Base-by-base conservation (phyloP, 1,140 invertebrate species). In the Sycophila sp. region DNA sequence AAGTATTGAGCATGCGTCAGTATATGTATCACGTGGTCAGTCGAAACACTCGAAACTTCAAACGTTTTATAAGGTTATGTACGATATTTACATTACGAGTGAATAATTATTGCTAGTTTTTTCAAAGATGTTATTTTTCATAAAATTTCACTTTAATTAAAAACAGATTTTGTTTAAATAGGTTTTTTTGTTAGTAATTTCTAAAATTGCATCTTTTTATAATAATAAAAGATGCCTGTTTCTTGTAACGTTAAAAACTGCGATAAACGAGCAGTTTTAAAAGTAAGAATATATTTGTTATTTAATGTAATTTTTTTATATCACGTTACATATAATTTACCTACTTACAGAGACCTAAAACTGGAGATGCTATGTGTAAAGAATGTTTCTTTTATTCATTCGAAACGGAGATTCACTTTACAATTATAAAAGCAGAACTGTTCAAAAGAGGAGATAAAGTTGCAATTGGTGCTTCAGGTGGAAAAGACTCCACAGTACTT, bases 401-500 rank as follows among this genome's bases (percentile, higher is more conserved):
- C 87, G 98, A 99, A 87, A 91, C 92, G 69, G 98, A 99, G 89
- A 92, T 99, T 75, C 98, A 99, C 86, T 90, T 94, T 79, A 99
- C 98, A 0, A 98, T 99, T 69, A 88, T 87, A 7, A 89, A 91
- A 79, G 92, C 90, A n/a, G 89, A 93, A 74, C 87, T 99, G 47
- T 99, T 99, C 80, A 91, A 91, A 69, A 87, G 85, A 67, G 96
- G 96, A 10, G 91, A 97, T 77, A 94, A 92, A 70, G 95, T 99
- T 22, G 98, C 97, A 5, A 92, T 99, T 53, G 98, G 95, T 38
- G 98, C 98, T 26, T 98, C 97, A 70, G 98, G 98, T 63, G 98
- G 98, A 55, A 99, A 99, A 89, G 98, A 99, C 85, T 99, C 98
- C 0, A 99, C 98, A 11, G 98, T 99, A 13, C 87, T 99, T 34